Evolutionary conservation across 2,888 invertebrate species (phyloP).

Genomic region (Neoscelio sp.): DNA sequence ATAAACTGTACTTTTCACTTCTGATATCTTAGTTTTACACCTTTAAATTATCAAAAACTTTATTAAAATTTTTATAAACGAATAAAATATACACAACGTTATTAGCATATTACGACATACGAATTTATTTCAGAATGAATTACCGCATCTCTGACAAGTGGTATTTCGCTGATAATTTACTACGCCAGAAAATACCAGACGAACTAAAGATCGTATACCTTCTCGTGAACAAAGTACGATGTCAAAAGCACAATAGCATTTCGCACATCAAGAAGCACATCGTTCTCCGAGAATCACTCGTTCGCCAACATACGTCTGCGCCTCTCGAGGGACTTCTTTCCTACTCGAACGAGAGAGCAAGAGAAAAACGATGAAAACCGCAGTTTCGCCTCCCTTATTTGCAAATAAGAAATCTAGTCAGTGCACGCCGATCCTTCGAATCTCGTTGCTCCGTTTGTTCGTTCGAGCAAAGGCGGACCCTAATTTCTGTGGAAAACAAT

Average conservation of each 20-base stretch:
- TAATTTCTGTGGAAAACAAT: constrained; percentile 53
- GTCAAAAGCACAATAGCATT: constrained; percentile 63
- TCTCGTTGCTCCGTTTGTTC: constrained; percentile 46
- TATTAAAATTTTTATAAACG: constrained; percentile 3
- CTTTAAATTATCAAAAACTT: no score
- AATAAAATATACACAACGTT: constrained; percentile 29
- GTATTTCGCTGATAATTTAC: constrained; percentile 54
- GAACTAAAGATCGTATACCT: constrained; percentile 33
- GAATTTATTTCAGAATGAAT: constrained; percentile 49
- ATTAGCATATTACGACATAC: constrained; percentile 52
- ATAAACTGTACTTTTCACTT: no score
- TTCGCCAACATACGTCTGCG: constrained; percentile 39
- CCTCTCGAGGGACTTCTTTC: constrained; percentile 41
- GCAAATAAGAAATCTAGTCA: constrained; percentile 58
- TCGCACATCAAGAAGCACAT: constrained; percentile 60
- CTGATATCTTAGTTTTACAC: no score
- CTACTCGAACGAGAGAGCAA: constrained; percentile 5
- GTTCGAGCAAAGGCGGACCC: constrained; percentile 25
- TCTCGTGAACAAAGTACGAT: constrained; percentile 49
- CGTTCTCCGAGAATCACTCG: constrained; percentile 43
- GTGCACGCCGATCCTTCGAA: constrained; percentile 23
- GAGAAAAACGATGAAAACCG: constrained; percentile 35
- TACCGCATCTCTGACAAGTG: constrained; percentile 34
- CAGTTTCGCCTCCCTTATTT: constrained; percentile 54
- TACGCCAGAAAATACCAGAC: constrained; percentile 42